Evolutionary conservation across 2,888 invertebrate species (phyloP), one percentile per base, ranked within the genome.

Genomic region (Hemaris fuciformis): DNA sequence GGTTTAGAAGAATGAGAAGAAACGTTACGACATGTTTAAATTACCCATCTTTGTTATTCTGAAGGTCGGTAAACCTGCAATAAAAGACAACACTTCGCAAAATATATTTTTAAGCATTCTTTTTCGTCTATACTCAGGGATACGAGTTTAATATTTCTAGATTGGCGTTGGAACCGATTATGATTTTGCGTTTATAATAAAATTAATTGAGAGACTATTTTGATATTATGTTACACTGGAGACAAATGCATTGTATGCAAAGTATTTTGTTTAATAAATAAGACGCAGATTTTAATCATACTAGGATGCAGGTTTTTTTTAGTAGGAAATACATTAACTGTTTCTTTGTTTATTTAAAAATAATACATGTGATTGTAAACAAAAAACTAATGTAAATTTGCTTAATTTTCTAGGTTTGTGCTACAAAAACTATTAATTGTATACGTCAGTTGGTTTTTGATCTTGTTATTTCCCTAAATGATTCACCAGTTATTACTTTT

Each of bases 11-110:
- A 53, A 53, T 53, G 53, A 53, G 25, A 46, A 46, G 46, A 46
- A 13, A 53, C 31, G 27, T 53, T 53, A 31, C 53, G 18, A 41
- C 25, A 59, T 31, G 25, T 13, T 59, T 15, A 57, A 41, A 57
- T 57, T 57, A 53, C 53, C 53, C 53, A 53, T 53, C 53, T 31
- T 53, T 53, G 53, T 53, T 53, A 18, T 53, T 53, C 15, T 53
- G 53, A 53, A 53, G 53, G 53, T 53, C 53, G 31, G 31, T 18
- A 53, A 31, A 31, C 27, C 18, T 31, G 18, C 53, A 31, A 27
- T 43, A 43, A 43, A 31, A 27, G 18, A 53, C 53, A 53, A 27
- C 18, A 53, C 31, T 18, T 53, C 18, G 18, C 27, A 31, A 18
- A 53, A 31, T 53, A 53, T 31, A 31, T 27, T 34, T 31, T 31